Percentiles rank a stretch among this genome's conserved stretches.
These are phyloP conservation scores for Hippopotamyrus pictus DNA, from an alignment of 2,797 vertebrate species.

Conservation along the genomic window DNA sequence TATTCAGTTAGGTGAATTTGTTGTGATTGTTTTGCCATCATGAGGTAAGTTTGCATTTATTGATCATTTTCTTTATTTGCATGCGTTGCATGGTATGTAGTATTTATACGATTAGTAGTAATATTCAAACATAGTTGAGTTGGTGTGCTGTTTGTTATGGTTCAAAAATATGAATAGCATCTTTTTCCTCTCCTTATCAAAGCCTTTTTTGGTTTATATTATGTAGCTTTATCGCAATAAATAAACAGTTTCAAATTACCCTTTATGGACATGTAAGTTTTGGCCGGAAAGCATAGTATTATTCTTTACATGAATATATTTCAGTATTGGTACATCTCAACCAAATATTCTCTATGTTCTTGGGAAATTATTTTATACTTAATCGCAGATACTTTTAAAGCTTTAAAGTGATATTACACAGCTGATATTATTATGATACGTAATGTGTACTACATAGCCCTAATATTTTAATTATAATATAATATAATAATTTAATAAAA, in stretches of 20 bases:
- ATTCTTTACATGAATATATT: not conserved
- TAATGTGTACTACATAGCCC: not conserved
- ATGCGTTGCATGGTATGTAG: not conserved
- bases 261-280: not conserved
- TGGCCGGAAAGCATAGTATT: not conserved
- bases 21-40: constrained; percentile 2
- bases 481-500: not conserved
- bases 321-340: not conserved
- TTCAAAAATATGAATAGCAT: not conserved
- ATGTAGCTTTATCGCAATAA: not conserved
- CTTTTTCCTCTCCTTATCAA: constrained; percentile 14
- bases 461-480: not conserved
- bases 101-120: not conserved
- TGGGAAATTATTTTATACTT: not conserved
- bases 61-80: not conserved
- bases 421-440: not conserved
- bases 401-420: not conserved
- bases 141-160: not conserved
- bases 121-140: not conserved
- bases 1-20: not conserved
- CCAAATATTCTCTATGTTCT: not conserved
- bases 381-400: not conserved
- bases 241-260: not conserved
- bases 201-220: not conserved
- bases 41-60: constrained; percentile 21